Conservation (phyloP, 2,797 vertebrate genomes). For the Sebastes hubbsi region DNA sequence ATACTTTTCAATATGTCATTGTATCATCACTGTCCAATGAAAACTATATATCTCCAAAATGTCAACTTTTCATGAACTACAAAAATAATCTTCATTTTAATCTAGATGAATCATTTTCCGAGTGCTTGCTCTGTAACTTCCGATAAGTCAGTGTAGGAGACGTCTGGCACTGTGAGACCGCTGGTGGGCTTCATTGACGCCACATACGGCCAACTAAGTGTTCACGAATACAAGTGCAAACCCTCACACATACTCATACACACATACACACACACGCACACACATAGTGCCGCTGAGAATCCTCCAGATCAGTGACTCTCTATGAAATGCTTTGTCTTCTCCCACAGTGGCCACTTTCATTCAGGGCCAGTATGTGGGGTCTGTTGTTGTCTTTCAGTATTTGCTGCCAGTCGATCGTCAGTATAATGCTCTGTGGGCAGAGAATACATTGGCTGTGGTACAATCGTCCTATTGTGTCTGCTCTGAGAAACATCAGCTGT, state of each 20-base stretch:
- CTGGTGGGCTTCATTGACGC: constrained; percentile 74
- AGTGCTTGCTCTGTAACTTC: not conserved
- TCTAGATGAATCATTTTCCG: not conserved
- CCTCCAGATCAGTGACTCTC: constrained; percentile 69
- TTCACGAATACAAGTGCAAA: constrained; percentile 6
- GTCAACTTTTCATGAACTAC: not conserved
- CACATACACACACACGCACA: not conserved
- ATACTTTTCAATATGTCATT: not conserved
- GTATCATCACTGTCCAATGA: not conserved
- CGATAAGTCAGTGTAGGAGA: constrained; percentile 23
- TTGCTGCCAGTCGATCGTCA: constrained; percentile 55
- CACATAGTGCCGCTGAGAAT: constrained; percentile 66
- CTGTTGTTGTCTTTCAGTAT: constrained; percentile 74
- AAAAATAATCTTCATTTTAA: not conserved
- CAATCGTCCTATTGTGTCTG: constrained; percentile 55
- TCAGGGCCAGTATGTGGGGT: constrained; percentile 65
- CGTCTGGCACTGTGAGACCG: constrained; percentile 9
- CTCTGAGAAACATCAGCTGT: constrained; percentile 35
- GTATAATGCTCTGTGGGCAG: constrained; percentile 44
- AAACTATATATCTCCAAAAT: not conserved
- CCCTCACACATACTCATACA: constrained; percentile 7
- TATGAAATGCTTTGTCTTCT: constrained; percentile 75
- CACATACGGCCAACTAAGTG: constrained; percentile 36
- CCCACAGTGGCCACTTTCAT: constrained; percentile 75
- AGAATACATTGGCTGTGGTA: constrained; percentile 47